Conservation (phyloP, 1,140 invertebrate genomes). For the Drosophila obscura region DNA sequence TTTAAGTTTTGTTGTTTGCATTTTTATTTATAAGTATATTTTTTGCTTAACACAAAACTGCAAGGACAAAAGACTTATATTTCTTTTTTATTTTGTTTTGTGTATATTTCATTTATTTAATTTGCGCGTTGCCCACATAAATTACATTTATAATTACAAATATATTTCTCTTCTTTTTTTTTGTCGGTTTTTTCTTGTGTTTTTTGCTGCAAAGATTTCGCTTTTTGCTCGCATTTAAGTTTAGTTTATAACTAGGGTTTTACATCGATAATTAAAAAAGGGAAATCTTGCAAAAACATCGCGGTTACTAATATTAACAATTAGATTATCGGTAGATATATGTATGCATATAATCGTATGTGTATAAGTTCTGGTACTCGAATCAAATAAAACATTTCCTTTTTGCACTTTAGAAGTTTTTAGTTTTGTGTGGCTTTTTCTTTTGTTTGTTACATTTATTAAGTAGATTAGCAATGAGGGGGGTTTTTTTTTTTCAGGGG, state of each 20-base stretch:
- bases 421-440: conserved; percentile 32
- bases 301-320: conserved; percentile 56
- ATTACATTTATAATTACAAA: conserved; percentile 58
- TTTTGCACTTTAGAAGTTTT: conserved; percentile 70
- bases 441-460: conserved; percentile 59
- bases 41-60: conserved; percentile 43
- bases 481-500: conserved; percentile 17
- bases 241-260: conserved; percentile 73
- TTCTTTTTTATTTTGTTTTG: conserved; percentile 30
- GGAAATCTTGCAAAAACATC: conserved; percentile 70
- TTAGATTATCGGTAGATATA: conserved; percentile 8
- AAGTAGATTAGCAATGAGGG: conserved; percentile 55
- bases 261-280: conserved; percentile 78
- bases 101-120: conserved; percentile 45
- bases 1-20: conserved; percentile 29
- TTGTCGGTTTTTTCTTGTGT: conserved; percentile 23
- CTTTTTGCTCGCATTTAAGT: conserved; percentile 58
- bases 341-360: conserved; percentile 31
- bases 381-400: conserved; percentile 61
- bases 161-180: conserved; percentile 35
- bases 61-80: conserved; percentile 32
- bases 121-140: conserved; percentile 46
- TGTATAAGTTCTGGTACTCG: conserved; percentile 72
- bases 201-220: conserved; percentile 33
- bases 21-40: conserved; percentile 50